Percentiles rank a stretch among this genome's conserved stretches.
Evolutionary conservation across 2,797 vertebrate genomes (phyloP).

Genomic region (Nyctalus aviator): DNA sequence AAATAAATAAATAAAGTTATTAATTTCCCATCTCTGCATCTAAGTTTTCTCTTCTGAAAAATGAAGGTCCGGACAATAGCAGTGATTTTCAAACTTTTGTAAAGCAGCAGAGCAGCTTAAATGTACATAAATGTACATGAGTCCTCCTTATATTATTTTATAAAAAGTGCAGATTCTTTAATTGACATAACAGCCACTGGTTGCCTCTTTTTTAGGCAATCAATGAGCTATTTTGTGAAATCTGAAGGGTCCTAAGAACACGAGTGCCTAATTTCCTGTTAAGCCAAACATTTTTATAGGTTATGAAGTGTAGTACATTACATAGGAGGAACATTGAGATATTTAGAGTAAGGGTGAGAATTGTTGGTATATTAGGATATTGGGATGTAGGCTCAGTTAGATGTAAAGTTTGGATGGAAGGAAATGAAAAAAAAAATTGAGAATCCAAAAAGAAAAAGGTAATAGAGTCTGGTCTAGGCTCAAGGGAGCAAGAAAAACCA

Average conservation of each 20-base stretch:
- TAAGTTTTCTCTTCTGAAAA: neutral
- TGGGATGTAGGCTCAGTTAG: neutral
- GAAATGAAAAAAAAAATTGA: neutral
- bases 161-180: neutral
- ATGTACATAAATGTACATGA: neutral
- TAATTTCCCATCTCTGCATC: neutral
- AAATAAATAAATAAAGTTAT: neutral
- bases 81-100: neutral
- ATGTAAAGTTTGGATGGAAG: neutral
- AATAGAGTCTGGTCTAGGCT: neutral
- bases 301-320: neutral
- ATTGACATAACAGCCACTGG: neutral
- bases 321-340: neutral
- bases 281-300: neutral
- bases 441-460: neutral
- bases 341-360: neutral
- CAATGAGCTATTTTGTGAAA: neutral
- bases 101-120: neutral
- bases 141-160: neutral
- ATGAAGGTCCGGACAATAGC: neutral
- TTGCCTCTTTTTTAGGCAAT: neutral
- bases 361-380: neutral
- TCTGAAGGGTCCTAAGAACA: neutral
- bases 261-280: neutral
- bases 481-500: neutral